A percentile compares a stretch with the other conserved stretches of the same genome.
These are phyloP conservation scores for Perca fluviatilis DNA, from an alignment of 2,113 vertebrate species.

Conservation along the genomic window DNA sequence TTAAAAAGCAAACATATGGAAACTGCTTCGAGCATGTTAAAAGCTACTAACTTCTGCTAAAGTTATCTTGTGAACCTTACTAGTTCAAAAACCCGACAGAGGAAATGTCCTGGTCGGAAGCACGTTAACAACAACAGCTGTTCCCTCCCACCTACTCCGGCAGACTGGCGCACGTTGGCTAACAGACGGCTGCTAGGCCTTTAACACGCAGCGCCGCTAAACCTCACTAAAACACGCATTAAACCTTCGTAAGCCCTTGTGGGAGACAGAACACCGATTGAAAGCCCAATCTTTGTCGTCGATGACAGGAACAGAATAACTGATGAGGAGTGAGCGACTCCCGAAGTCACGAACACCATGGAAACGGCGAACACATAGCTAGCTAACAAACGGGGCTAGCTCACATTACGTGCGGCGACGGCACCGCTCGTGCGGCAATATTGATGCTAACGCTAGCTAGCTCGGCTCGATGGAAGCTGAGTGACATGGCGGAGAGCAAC, in stretches of 20 bases:
- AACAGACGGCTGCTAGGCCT: conserved; percentile 70
- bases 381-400: neutral
- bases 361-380: conserved; percentile 68
- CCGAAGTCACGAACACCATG: conserved; percentile 58
- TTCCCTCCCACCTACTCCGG: conserved; percentile 78
- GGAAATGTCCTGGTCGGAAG: conserved; percentile 63
- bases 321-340: neutral
- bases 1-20: neutral
- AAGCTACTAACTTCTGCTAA: neutral
- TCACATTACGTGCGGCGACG: conserved; percentile 16
- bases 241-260: accelerated
- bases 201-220: conserved; percentile 69
- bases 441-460: conserved; percentile 64
- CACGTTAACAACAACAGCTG: conserved; percentile 69
- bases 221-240: conserved; percentile 14
- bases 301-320: neutral
- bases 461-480: conserved; percentile 14
- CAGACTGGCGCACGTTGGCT: conserved; percentile 63
- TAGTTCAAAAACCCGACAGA: neutral
- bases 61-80: neutral
- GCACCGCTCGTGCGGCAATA: conserved; percentile 17
- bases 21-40: neutral
- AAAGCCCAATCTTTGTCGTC: neutral
- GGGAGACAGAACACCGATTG: neutral
- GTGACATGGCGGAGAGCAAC: conserved; percentile 24